Evolutionary conservation across 1,140 invertebrate species (phyloP), one percentile per base, ranked within the genome.

Genomic region (Phymorhynchus buccinoides): DNA sequence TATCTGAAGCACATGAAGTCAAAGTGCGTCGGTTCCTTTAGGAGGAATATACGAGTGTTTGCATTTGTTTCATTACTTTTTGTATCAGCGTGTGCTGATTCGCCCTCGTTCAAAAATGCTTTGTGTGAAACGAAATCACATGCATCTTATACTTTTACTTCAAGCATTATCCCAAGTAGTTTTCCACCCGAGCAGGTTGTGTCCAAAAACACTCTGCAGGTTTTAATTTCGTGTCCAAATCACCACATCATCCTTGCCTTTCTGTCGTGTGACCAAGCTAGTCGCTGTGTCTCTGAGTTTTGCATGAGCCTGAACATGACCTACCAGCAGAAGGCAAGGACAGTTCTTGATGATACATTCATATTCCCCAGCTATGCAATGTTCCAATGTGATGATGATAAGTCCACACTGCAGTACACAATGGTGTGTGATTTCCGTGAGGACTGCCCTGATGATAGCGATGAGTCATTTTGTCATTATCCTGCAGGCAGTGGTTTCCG

Each of bases 381-480:
- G 48, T 80, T 80, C 27, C 0, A 22, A 9, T 80, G 79, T 80
- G 79, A 56, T 4, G 79, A 62, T 56, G 44, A 62, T 27, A 3
- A 18, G 0, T 62, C 44, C 7, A 56, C 48, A 7, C 22, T 80
- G 44, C 79, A 41, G 12, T 80, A 80, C 30, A 56, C 44, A 14
- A 41, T 80, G 79, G 48, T 80, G 79, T 80, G 79, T 39, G 79
- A 80, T 35, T 62, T 32, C 79, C 42, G 48, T 30, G 3, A 32
- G 30, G 79, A 80, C 44, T 80, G 79, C 18, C 27, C 52, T 7
- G 79, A 80, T n/a, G 22, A 44, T 2, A 48, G 39, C 18, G 79
- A 80, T 27, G 44, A 80, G 35, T 18, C 39, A 18, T 80, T 80
- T 32, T 80, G 79, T 39, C n/a, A 16, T 4, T 30, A 80, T 32